These are phyloP conservation scores for Crotalus adamanteus DNA, from an alignment of 2,797 vertebrate species.

Conservation along the genomic window DNA sequence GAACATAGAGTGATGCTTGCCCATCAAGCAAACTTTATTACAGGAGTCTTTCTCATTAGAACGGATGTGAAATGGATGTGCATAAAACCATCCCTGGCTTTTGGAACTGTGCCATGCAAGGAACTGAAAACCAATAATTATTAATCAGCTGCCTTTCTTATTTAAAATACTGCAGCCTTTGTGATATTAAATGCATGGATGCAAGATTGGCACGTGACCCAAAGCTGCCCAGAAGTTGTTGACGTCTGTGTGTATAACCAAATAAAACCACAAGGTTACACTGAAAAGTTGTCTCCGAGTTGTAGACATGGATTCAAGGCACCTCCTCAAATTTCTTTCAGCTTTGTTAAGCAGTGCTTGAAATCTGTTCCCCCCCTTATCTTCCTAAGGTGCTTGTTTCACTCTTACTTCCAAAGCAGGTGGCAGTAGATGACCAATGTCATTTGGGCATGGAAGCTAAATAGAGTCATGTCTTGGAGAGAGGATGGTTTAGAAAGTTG, in stretches of 20 bases:
- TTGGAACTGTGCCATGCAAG: slow-evolving; percentile 55
- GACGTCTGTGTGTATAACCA: background rate
- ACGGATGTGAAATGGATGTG: slow-evolving; percentile 62
- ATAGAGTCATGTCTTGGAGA: background rate
- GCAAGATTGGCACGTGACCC: slow-evolving; percentile 25
- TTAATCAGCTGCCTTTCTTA: slow-evolving; percentile 57
- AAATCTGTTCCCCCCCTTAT: background rate
- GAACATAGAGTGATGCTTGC: slow-evolving; percentile 58
- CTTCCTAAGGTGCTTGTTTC: slow-evolving; percentile 55
- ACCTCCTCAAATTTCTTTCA: slow-evolving; percentile 48
- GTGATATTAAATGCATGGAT: slow-evolving; percentile 35
- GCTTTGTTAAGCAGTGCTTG: background rate
- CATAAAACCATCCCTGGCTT: background rate
- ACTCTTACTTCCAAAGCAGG: slow-evolving; percentile 30
- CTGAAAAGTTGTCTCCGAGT: background rate
- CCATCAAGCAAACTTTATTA: slow-evolving; percentile 54
- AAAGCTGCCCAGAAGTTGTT: background rate
- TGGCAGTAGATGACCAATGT: background rate
- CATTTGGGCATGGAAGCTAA: background rate
- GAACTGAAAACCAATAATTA: slow-evolving; percentile 46
- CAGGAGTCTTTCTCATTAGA: slow-evolving; percentile 54
- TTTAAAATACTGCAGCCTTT: slow-evolving; percentile 44
- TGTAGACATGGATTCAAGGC: background rate
- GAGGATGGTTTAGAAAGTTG: background rate
- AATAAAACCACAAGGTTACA: background rate